phyloP scores from a whole-genome alignment of 2,797 vertebrate genomes.

The Pangasius mekongensis region DNA sequence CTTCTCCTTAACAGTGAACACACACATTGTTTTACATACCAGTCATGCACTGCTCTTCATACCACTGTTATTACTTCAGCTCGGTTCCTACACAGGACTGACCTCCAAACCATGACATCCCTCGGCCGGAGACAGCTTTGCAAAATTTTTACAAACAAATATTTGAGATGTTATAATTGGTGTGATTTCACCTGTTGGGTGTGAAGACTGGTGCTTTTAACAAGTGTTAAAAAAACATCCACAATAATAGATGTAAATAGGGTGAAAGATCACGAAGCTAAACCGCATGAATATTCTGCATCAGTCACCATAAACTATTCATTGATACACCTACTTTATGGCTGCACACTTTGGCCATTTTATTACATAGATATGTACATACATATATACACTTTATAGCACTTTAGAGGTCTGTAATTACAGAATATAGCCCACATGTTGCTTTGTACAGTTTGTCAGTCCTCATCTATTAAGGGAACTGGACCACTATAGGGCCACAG shows the following conservation, averaged over 20 bases:
- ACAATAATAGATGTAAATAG: background rate
- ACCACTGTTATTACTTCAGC: background rate
- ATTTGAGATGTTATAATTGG: background rate
- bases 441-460: background rate
- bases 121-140: background rate
- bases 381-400: too few species aligned
- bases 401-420: background rate
- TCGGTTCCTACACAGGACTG: background rate
- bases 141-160: background rate
- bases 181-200: conserved; percentile 10
- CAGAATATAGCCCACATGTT: background rate
- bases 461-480: background rate
- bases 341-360: background rate
- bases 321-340: background rate
- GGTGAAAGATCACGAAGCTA: background rate
- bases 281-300: background rate
- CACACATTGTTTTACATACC: background rate
- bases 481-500: background rate
- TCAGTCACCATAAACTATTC: background rate
- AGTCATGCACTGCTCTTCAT: background rate
- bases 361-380: background rate
- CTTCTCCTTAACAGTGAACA: background rate
- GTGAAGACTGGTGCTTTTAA: conserved; percentile 9
- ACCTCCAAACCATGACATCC: background rate
- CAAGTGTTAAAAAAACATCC: background rate